Evolutionary conservation across 1,140 invertebrate genomes (phyloP).

Genomic region (Delia radicum): DNA sequence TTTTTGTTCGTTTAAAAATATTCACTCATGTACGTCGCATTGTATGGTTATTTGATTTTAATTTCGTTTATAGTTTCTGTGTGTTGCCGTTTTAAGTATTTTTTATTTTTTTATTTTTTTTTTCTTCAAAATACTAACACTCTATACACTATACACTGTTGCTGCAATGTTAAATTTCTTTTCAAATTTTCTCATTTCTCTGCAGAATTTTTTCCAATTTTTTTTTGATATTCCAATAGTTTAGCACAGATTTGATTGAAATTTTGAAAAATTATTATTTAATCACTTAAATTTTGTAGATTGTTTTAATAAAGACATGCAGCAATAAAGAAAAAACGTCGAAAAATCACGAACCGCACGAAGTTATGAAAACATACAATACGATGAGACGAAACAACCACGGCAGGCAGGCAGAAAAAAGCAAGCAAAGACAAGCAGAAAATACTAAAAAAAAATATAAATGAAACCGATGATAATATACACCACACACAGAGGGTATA

Average conservation of each 20-base stretch:
- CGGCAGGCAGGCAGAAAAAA: constrained; percentile 26
- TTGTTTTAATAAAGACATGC: background rate
- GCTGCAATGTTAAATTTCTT: background rate
- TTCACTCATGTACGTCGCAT: no score
- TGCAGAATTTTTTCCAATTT: background rate
- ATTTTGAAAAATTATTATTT: background rate
- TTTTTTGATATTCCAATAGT: background rate
- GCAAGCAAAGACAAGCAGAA: constrained; percentile 35
- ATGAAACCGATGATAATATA: constrained; percentile 6
- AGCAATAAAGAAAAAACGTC: background rate
- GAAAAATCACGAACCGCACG: constrained; percentile 40
- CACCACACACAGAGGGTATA: background rate
- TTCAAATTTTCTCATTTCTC: background rate
- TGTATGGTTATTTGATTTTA: no score
- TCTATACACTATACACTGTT: no score
- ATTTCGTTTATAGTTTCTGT: no score
- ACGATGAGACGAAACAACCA: constrained; percentile 33
- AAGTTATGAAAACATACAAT: constrained; percentile 42
- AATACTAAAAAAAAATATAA: background rate
- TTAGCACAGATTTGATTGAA: background rate
- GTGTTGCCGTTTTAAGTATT: background rate
- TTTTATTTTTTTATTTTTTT: background rate
- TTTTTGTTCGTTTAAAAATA: no score
- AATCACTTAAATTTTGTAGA: background rate
- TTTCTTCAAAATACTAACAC: background rate